Evolutionary conservation across 2,888 invertebrate genomes (phyloP).

Genomic region (Hoplodrina blanda): DNA sequence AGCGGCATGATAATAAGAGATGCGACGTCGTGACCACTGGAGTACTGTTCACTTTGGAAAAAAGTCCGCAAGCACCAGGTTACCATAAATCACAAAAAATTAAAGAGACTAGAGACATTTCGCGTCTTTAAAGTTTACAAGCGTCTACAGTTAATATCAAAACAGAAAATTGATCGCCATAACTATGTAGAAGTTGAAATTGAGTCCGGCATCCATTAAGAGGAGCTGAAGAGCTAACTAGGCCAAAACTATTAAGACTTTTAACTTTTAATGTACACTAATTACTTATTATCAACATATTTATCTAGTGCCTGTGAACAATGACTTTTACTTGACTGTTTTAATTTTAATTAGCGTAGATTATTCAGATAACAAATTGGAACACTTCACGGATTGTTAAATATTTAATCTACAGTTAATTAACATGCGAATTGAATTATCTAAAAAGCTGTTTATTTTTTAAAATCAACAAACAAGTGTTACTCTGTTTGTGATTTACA

Average conservation of each 20-base stretch:
- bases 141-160: constrained; percentile 5
- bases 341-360: constrained; percentile 39
- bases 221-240: constrained; percentile 31
- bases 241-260: constrained; percentile 48
- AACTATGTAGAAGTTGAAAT: background rate
- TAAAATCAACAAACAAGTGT: constrained; percentile 1
- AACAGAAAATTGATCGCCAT: constrained; percentile 19
- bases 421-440: constrained; percentile 21
- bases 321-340: constrained; percentile 30
- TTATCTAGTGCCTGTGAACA: constrained; percentile 26
- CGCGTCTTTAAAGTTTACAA: constrained; percentile 11
- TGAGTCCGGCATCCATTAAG: constrained; percentile 27
- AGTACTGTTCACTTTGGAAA: constrained; percentile 63
- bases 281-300: constrained; percentile 35
- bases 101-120: constrained; percentile 1
- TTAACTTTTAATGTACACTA: constrained; percentile 32
- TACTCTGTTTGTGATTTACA: constrained; percentile 31
- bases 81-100: constrained; percentile 37
- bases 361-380: constrained; percentile 36
- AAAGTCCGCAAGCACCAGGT: constrained; percentile 36
- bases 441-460: background rate
- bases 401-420: constrained; percentile 38
- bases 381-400: constrained; percentile 47
- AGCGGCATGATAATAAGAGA: constrained; percentile 86
- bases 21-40: constrained; percentile 80